These are phyloP conservation scores for Anastrepha ludens DNA, from an alignment of 1,140 invertebrate genomes.

Conservation along the genomic window DNA sequence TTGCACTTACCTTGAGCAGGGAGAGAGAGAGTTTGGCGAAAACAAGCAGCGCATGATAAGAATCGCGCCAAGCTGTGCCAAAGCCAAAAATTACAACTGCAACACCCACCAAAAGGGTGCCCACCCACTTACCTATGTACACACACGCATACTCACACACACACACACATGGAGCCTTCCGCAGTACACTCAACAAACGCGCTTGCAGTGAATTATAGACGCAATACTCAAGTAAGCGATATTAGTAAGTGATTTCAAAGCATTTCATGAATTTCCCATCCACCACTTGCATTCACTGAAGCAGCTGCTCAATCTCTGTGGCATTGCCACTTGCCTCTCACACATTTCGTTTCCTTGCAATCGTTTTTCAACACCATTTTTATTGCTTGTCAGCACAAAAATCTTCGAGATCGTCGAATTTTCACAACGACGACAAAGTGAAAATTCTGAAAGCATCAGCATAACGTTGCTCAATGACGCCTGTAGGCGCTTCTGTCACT, in stretches of 20 bases:
- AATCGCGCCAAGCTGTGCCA: constrained; percentile 32
- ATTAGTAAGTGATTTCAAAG: constrained; percentile 24
- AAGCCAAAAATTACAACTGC: constrained; percentile 44
- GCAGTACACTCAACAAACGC: neutral
- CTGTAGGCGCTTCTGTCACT: constrained; percentile 26
- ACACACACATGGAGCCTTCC: too few relatives aligned
- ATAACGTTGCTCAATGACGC: neutral
- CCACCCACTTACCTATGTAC: neutral
- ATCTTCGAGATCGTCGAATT: constrained; percentile 41
- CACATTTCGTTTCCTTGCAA: neutral
- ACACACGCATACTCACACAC: too few relatives aligned
- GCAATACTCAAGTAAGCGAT: constrained; percentile 12
- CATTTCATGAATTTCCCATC: neutral
- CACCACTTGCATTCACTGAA: neutral
- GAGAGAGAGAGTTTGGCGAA: neutral
- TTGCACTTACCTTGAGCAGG: neutral
- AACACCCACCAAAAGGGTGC: neutral
- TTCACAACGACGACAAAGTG: constrained; percentile 16
- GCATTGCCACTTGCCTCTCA: neutral
- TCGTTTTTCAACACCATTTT: constrained; percentile 46
- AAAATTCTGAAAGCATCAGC: constrained; percentile 47
- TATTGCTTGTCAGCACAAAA: constrained; percentile 51
- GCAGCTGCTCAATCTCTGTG: neutral
- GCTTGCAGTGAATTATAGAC: constrained; percentile 9
- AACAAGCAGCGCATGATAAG: neutral